phyloP scores from a whole-genome alignment of 2,888 invertebrate genomes.

The Tridacna gigas region DNA sequence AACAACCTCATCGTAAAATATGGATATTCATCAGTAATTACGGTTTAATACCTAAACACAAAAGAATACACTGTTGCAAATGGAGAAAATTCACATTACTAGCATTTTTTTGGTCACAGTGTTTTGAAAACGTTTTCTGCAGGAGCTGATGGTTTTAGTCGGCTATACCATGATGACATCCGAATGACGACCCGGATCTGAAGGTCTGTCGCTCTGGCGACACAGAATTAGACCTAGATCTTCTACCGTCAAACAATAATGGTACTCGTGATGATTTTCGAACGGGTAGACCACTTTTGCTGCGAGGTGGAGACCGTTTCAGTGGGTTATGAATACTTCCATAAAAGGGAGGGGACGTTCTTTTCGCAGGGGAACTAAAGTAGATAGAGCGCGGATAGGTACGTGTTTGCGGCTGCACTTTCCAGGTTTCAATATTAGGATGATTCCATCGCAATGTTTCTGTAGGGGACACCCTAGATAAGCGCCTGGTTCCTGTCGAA shows the following conservation, averaged over 20 bases:
- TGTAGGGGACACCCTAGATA: background rate
- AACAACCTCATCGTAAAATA: too few relatives aligned
- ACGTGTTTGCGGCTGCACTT: background rate
- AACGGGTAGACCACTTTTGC: background rate
- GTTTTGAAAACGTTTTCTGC: too few relatives aligned
- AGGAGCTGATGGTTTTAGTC: background rate
- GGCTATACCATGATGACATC: conserved; percentile 42
- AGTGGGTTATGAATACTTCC: background rate
- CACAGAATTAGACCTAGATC: conserved; percentile 11
- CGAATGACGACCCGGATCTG: conserved; percentile 39
- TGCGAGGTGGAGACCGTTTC: background rate
- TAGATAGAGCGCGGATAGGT: background rate
- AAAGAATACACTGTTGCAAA: too few relatives aligned
- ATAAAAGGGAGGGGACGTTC: background rate
- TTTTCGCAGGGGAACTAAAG: conserved; percentile 1
- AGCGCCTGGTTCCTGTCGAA: background rate
- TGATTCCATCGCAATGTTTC: conserved; percentile 10
- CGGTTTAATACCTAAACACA: too few relatives aligned
- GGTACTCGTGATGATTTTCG: background rate
- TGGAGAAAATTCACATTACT: too few relatives aligned
- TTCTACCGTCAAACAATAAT: conserved; percentile 3
- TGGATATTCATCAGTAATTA: too few relatives aligned
- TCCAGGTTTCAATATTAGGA: conserved; percentile 11
- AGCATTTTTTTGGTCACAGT: too few relatives aligned
- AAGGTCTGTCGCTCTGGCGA: conserved; percentile 42